Conservation (phyloP, 2,113 vertebrate species). For the Ochotona princeps region DNA sequence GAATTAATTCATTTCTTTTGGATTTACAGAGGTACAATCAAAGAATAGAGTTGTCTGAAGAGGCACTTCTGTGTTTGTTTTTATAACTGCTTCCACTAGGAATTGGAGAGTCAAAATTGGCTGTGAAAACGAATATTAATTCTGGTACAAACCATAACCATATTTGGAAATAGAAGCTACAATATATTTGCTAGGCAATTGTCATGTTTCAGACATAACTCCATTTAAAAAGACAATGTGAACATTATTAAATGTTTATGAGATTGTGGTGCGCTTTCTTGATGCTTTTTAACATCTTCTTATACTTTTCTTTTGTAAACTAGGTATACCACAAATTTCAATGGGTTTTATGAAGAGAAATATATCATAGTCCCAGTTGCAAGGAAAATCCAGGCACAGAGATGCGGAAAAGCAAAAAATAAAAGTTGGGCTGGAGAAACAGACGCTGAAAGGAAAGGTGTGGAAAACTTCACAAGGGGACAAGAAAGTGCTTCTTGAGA, state of each 20-base stretch:
- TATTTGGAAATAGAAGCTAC: background rate
- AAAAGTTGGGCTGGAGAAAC: too few relatives aligned
- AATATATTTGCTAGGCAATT: background rate
- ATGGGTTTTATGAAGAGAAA: background rate
- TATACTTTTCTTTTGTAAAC: background rate
- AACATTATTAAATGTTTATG: background rate
- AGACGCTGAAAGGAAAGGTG: background rate
- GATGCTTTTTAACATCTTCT: background rate
- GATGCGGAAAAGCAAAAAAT: background rate
- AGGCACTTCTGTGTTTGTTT: background rate
- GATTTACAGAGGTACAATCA: background rate
- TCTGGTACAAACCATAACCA: background rate
- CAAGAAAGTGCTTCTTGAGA: background rate
- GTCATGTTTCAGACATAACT: background rate
- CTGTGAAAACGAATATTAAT: background rate
- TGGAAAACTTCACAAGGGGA: background rate
- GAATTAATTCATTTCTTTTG: background rate
- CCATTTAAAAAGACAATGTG: background rate
- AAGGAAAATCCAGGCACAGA: background rate
- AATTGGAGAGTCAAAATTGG: background rate
- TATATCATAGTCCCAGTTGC: background rate
- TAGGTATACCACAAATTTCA: background rate
- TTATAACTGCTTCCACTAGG: background rate
- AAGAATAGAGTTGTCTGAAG: background rate
- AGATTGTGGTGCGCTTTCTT: background rate